phyloP scores from a whole-genome alignment of 2,113 vertebrate species.

The Hippocampus barbouri region DNA sequence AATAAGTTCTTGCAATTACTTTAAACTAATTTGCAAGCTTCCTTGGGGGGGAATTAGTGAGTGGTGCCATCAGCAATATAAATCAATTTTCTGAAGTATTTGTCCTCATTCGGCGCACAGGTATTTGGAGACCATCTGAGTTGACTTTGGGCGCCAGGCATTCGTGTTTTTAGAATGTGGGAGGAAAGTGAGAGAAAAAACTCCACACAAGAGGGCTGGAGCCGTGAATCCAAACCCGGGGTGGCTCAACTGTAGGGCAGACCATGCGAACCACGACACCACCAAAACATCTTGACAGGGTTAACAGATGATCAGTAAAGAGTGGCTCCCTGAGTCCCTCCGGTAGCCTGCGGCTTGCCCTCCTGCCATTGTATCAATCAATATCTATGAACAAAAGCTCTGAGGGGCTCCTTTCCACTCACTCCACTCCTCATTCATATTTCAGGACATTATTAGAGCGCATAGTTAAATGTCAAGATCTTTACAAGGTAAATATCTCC shows the following conservation, averaged over 20 bases:
- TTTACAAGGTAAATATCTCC: constrained; percentile 70
- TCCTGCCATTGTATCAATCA: constrained; percentile 49
- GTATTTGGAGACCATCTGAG: background rate
- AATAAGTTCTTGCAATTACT: constrained; percentile 56
- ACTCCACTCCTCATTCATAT: constrained; percentile 60
- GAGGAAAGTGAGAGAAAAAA: background rate
- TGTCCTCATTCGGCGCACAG: background rate
- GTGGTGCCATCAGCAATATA: constrained; percentile 21
- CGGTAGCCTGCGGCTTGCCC: constrained; percentile 7
- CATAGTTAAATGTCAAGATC: constrained; percentile 72
- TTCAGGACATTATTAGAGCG: constrained; percentile 64
- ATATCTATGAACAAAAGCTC: constrained; percentile 65
- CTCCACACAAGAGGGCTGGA: too few relatives aligned
- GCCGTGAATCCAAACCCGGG: too few relatives aligned
- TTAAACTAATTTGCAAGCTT: constrained; percentile 41
- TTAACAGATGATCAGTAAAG: constrained; percentile 59
- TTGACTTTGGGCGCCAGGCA: background rate
- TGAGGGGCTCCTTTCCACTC: constrained; percentile 42
- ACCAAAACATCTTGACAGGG: constrained; percentile 41
- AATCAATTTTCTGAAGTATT: background rate
- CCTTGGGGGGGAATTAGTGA: constrained; percentile 27
- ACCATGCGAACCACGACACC: background rate
- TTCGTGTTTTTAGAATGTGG: background rate
- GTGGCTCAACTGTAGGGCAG: background rate
- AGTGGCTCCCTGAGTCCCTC: constrained; percentile 36